Percentiles rank a stretch among this genome's conserved stretches.
These are phyloP conservation scores for Epinephelus moara DNA, from an alignment of 2,113 vertebrate genomes.

Conservation along the genomic window DNA sequence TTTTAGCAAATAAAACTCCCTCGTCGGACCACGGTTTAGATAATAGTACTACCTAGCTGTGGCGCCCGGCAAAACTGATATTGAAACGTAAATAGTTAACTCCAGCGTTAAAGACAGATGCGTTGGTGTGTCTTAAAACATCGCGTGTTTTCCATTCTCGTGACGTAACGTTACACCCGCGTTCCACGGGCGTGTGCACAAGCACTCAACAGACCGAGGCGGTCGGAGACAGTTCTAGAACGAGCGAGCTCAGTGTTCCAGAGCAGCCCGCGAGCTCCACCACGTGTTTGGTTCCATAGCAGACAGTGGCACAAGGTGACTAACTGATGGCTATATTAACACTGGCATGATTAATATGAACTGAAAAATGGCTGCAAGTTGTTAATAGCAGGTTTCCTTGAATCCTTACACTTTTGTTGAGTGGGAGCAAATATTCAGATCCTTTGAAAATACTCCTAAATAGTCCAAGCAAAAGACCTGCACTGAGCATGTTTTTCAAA, in stretches of 20 bases:
- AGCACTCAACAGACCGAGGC: not conserved
- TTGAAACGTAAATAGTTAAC: slow-evolving; percentile 65
- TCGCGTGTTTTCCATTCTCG: slow-evolving; percentile 60
- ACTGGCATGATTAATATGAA: not conserved
- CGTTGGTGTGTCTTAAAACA: slow-evolving; percentile 5
- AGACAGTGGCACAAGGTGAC: not conserved
- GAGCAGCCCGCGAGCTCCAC: slow-evolving; percentile 14
- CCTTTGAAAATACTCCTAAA: not conserved
- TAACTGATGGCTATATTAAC: not conserved
- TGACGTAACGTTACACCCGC: slow-evolving; percentile 1
- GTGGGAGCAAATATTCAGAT: not conserved
- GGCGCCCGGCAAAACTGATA: slow-evolving; percentile 27
- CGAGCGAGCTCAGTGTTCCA: not conserved
- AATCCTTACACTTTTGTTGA: not conserved
- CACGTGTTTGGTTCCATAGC: not conserved
- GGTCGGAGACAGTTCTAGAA: slow-evolving; percentile 54
- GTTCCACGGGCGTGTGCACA: not conserved
- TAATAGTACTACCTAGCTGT: not conserved
- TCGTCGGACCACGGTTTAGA: slow-evolving; percentile 18
- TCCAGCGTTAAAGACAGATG: slow-evolving; percentile 23
- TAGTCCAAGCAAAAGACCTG: too few species aligned
- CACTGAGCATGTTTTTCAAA: not conserved
- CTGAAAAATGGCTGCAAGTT: not conserved
- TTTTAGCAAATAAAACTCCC: slow-evolving; percentile 37
- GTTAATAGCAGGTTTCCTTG: not conserved